Evolutionary conservation across 2,113 vertebrate genomes (phyloP), one percentile per base, ranked within the genome.

Genomic region (Perognathus longimembris): DNA sequence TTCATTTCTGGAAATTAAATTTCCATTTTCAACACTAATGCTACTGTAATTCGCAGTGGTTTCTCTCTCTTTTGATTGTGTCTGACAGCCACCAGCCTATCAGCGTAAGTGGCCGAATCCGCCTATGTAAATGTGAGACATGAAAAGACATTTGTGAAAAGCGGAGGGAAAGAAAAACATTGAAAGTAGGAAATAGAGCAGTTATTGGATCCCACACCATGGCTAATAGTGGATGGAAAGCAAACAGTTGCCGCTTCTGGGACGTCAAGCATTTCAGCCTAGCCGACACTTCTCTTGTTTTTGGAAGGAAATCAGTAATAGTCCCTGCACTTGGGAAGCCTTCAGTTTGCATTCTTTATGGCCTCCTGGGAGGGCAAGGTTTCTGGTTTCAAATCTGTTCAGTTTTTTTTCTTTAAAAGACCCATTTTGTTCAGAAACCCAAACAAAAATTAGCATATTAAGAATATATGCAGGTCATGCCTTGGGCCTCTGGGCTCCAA

Each of bases 361-460:
- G 97, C 97, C 98, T 96, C 97, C 64, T 89, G 98, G 98, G 98
- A 98, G 96, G 97, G 96, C 98, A 97, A 96, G 95, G 96, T 98
- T 98, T 98, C 98, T 97, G 93, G 96, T 97, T 97, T 97, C 97
- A 97, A 97, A 97, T 97, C 97, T 98, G 97, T 98, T 98, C 97
- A 97, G 97, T 94, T 97, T 98, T 98, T 97, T 98, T 98, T 96
- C 97, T 98, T 98, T 97, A 97, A 98, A 98, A 97, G 97, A 96
- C 96, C 66, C 96, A 97, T 98, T 98, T 98, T 98, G 98, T 98
- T 98, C 97, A 76, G 96, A 97, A 98, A 98, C 93, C 94, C 95
- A 97, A 98, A 98, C 97, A 98, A 93, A 97, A 98, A 98, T 98
- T 98, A 98, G 96, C 98, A 97, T 98, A 97, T 97, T 95, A 97